These are phyloP conservation scores for Tamias sibiricus DNA, from an alignment of 2,113 vertebrate species.

Conservation along the genomic window DNA sequence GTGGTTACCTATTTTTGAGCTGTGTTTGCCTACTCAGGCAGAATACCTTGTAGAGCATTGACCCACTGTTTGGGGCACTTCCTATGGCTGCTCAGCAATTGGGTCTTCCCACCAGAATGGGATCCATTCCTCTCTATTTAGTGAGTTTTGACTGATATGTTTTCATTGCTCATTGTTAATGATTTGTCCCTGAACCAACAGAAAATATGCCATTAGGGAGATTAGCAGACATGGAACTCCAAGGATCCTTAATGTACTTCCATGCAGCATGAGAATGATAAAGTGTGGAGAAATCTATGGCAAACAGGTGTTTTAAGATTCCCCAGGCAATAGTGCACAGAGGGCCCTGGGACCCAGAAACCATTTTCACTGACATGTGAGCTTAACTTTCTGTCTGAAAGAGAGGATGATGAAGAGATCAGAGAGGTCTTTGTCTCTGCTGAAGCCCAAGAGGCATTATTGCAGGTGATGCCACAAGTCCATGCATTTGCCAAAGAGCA, in stretches of 20 bases:
- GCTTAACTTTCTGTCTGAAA: not conserved
- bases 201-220: constrained; percentile 53
- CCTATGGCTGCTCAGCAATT: not conserved
- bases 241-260: constrained; percentile 33
- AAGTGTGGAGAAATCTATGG: constrained; percentile 37
- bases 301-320: constrained; percentile 42
- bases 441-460: not conserved
- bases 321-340: not conserved
- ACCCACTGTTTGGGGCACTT: not conserved
- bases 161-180: constrained; percentile 30
- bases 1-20: not conserved
- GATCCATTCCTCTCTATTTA: constrained; percentile 4
- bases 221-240: constrained; percentile 15
- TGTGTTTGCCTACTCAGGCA: not conserved
- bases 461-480: constrained; percentile 9
- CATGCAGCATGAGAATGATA: not conserved
- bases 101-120: not conserved
- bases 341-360: not conserved
- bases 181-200: constrained; percentile 55
- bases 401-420: not conserved
- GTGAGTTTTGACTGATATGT: constrained; percentile 40
- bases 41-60: not conserved
- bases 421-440: not conserved
- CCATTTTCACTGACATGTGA: not conserved
- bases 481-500: constrained; percentile 10